Evolutionary conservation across 2,797 vertebrate genomes (phyloP), one percentile per base, ranked within the genome.

Genomic region (Sebastes flavidus): DNA sequence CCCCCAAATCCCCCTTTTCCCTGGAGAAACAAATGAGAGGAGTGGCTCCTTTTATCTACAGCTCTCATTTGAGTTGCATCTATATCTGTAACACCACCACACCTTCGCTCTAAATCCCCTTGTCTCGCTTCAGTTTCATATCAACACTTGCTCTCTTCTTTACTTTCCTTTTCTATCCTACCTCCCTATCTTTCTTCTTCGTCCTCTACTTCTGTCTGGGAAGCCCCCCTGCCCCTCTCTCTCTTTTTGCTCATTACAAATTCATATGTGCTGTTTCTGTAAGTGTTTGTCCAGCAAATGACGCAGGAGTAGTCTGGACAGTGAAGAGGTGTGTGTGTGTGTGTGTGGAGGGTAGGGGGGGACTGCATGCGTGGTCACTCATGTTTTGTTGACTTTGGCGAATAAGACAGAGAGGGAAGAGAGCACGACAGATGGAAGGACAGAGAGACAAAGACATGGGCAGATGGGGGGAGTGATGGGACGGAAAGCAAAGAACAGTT

Each of bases 381-480:
- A 13, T 86, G 86, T 86, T 89, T 87, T 85, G 75, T 90, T 92
- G 84, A 92, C 78, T 92, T 90, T 67, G 75, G 65, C 20, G 27
- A 83, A 76, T 83, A 84, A 78, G 75, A 86, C 77, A 81, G 80
- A 78, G 52, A 82, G 59, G 58, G 76, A 61, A 22, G 36, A 72
- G 74, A 88, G 69, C 42, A 46, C 77, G 75, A 84, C 89, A 89
- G 89, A 92, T 88, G 87, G 88, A 85, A 63, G 76, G 80, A 88
- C 79, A 69, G 76, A 79, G 78, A 81, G 81, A 85, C 77, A 76
- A 84, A 87, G 84, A 72, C 54, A 67, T 67, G 84, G 82, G 70
- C 91, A 92, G 89, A 92, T 89, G 88, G 91, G 87, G 70, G 79
- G 56, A 69, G 72, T 71, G 79, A 86, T 77, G 74, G 83, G 75